Conservation (phyloP, 2,113 vertebrate species). For the Vulpes vulpes region DNA sequence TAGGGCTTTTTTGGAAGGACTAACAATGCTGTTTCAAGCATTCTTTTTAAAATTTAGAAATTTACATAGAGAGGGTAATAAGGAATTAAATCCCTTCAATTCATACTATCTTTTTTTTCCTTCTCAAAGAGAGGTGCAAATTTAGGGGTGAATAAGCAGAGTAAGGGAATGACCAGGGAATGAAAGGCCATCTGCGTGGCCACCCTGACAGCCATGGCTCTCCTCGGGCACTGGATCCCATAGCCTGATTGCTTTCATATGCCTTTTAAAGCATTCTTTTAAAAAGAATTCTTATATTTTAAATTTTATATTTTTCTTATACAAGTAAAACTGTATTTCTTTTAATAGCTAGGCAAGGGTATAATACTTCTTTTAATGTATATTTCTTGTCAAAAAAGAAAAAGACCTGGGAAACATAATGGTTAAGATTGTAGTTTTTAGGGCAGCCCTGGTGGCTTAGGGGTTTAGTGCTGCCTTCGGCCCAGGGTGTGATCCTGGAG, state of each 20-base stretch:
- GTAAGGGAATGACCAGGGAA: background rate
- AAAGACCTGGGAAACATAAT: background rate
- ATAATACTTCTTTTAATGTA: background rate
- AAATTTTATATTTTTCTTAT: background rate
- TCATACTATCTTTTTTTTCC: background rate
- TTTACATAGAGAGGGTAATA: background rate
- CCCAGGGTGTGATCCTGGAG: no score
- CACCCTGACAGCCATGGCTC: no score
- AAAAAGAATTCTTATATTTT: background rate
- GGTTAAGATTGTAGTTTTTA: background rate
- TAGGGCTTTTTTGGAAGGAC: background rate
- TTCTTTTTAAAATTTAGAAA: slow-evolving; percentile 31
- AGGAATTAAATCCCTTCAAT: background rate
- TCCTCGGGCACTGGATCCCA: no score
- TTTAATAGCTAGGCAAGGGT: background rate
- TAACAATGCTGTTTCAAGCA: background rate
- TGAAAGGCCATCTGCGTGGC: background rate
- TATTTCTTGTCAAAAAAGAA: background rate
- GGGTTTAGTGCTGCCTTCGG: no score
- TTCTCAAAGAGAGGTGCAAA: background rate
- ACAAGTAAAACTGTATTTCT: background rate
- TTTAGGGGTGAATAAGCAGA: background rate
- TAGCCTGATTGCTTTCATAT: background rate
- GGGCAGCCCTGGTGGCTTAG: no score
- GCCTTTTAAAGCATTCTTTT: background rate